Percentiles rank a stretch among this genome's conserved stretches.
Evolutionary conservation across 2,888 invertebrate genomes (phyloP).

Genomic region (Vesta saturnalis): DNA sequence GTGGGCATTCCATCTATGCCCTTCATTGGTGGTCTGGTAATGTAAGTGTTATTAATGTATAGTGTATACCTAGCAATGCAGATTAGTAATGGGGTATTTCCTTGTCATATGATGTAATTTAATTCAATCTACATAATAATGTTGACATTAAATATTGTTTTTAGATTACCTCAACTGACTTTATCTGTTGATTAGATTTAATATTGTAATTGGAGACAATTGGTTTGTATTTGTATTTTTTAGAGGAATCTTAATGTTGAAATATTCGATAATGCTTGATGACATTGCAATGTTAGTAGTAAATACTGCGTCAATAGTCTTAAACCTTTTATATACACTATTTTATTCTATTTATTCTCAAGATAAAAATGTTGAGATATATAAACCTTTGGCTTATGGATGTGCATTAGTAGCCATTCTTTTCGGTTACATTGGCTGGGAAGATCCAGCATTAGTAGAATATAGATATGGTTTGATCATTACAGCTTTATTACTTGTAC

Average conservation of each 20-base stretch:
- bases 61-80: not conserved
- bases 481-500: slow-evolving; percentile 72
- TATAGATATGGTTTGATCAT: slow-evolving; percentile 76
- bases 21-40: slow-evolving; percentile 78
- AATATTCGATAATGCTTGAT: slow-evolving; percentile 77
- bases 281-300: slow-evolving; percentile 82
- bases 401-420: slow-evolving; percentile 68
- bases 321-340: slow-evolving; percentile 74
- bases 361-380: slow-evolving; percentile 64
- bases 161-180: not conserved
- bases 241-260: slow-evolving; percentile 80
- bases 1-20: slow-evolving; percentile 74
- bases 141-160: too few species aligned
- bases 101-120: too few species aligned
- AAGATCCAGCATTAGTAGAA: slow-evolving; percentile 72
- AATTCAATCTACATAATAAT: too few species aligned
- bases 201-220: not conserved
- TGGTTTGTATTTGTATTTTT: slow-evolving; percentile 43
- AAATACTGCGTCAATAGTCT: slow-evolving; percentile 76
- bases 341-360: slow-evolving; percentile 74
- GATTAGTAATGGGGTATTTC: too few species aligned
- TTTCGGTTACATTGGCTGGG: slow-evolving; percentile 73
- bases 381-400: slow-evolving; percentile 68
- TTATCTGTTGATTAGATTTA: not conserved
- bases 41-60: slow-evolving; percentile 69